A percentile compares a stretch with the other conserved stretches of the same genome.
Evolutionary conservation across 92 coral and sea anemone genomes (phyloP).

Genomic region (Chrysogorgia sp.): DNA sequence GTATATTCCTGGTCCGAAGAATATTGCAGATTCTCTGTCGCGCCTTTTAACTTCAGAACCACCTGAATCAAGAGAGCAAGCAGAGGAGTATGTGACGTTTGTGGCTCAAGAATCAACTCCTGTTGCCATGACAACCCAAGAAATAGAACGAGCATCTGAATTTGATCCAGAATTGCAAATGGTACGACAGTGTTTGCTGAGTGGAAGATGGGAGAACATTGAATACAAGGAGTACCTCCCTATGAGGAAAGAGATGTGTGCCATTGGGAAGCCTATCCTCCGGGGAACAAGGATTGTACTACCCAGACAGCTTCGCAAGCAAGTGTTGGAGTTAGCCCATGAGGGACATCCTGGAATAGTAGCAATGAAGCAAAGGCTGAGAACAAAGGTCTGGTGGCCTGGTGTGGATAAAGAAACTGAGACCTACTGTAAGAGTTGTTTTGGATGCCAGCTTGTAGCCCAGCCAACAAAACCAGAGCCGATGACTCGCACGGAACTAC

Average conservation of each 20-base stretch:
- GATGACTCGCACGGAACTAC: too few species aligned
- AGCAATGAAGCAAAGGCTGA: slow-evolving; percentile 52
- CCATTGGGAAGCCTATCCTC: not conserved
- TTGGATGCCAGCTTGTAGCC: slow-evolving; percentile 57
- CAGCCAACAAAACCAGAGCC: too few species aligned
- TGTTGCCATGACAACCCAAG: slow-evolving; percentile 61
- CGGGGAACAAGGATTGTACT: slow-evolving; percentile 13
- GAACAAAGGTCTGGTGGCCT: slow-evolving; percentile 73
- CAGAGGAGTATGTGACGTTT: too few species aligned
- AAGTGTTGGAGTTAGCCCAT: slow-evolving; percentile 28
- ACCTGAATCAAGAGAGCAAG: too few species aligned
- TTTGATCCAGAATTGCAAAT: slow-evolving; percentile 22
- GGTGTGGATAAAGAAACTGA: slow-evolving; percentile 60
- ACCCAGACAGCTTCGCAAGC: slow-evolving; percentile 13
- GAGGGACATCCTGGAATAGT: slow-evolving; percentile 12
- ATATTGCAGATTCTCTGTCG: too few species aligned
- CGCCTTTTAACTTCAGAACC: too few species aligned
- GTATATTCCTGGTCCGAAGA: too few species aligned
- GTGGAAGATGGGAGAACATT: slow-evolving; percentile 9
- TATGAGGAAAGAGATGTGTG: slow-evolving; percentile 1
- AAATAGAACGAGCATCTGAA: slow-evolving; percentile 63
- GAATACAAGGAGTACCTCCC: slow-evolving; percentile 50
- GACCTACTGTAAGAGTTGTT: slow-evolving; percentile 49
- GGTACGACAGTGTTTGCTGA: slow-evolving; percentile 28
- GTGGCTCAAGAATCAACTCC: slow-evolving; percentile 59